Conservation (phyloP, 1,140 invertebrate species). For the Lamellibrachia luymesi region DNA sequence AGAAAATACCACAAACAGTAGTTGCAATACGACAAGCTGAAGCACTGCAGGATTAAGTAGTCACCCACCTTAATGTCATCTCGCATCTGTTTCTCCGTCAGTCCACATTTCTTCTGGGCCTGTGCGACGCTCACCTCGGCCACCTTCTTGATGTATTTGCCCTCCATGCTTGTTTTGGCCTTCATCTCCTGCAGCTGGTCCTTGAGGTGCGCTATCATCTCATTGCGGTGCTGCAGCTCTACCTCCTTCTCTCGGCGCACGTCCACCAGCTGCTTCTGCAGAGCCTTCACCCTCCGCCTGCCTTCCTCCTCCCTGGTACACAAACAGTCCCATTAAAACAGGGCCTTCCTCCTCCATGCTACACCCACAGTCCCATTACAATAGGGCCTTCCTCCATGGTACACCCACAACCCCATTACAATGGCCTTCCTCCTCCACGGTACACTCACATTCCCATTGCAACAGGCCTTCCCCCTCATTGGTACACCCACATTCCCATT, state of each 20-base stretch:
- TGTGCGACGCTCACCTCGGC: slow-evolving; percentile 51
- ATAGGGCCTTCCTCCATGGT: slow-evolving; percentile 40
- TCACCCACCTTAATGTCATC: slow-evolving; percentile 42
- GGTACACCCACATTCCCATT: slow-evolving; percentile 21
- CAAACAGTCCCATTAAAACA: slow-evolving; percentile 26
- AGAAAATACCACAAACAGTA: background rate
- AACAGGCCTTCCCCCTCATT: slow-evolving; percentile 39
- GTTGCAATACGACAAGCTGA: background rate
- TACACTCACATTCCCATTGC: slow-evolving; percentile 30
- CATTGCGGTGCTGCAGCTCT: slow-evolving; percentile 51
- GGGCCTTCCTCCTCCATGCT: slow-evolving; percentile 42
- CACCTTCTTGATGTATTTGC: slow-evolving; percentile 55
- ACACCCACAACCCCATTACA: slow-evolving; percentile 21
- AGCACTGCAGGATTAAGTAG: background rate
- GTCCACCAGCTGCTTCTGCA: slow-evolving; percentile 46
- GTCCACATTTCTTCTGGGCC: slow-evolving; percentile 48
- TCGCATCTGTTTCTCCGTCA: slow-evolving; percentile 48
- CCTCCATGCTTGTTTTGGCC: slow-evolving; percentile 56
- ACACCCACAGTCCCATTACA: slow-evolving; percentile 32
- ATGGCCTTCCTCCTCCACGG: slow-evolving; percentile 40
- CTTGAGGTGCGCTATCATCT: slow-evolving; percentile 56
- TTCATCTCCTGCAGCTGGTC: slow-evolving; percentile 49
- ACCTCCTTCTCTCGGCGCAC: slow-evolving; percentile 52
- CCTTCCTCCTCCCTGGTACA: slow-evolving; percentile 49
- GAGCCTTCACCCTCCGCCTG: slow-evolving; percentile 42